Conservation (phyloP, 1,140 invertebrate genomes). For the Cheumatopsyche charites region DNA sequence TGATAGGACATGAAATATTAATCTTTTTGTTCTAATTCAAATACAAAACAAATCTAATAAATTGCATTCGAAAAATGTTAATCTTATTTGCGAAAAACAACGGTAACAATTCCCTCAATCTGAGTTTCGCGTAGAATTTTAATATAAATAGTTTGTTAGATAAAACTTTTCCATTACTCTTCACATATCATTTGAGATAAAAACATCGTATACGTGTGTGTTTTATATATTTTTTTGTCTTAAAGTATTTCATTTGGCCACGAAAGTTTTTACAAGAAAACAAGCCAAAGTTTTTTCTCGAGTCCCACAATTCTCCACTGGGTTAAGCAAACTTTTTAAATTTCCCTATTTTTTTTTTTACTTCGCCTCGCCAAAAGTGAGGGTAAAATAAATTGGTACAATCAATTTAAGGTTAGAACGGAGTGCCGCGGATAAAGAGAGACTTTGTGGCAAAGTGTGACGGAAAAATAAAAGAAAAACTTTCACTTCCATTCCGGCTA, state of each 20-base stretch:
- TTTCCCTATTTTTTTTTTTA: slow-evolving; percentile 33
- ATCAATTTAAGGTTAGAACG: slow-evolving; percentile 39
- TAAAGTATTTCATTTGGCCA: slow-evolving; percentile 28
- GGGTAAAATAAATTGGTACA: slow-evolving; percentile 39
- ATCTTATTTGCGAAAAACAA: too few relatives aligned
- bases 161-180: too few relatives aligned
- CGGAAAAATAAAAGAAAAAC: slow-evolving; percentile 37
- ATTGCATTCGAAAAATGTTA: too few relatives aligned
- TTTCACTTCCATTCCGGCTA: slow-evolving; percentile 27
- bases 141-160: too few relatives aligned
- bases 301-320: slow-evolving; percentile 38
- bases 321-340: slow-evolving; percentile 39
- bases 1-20: too few relatives aligned
- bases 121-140: too few relatives aligned
- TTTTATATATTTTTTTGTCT: slow-evolving; percentile 15
- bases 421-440: slow-evolving; percentile 39
- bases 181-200: too few relatives aligned
- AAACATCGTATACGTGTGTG: not conserved
- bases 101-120: too few relatives aligned
- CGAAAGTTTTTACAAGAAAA: slow-evolving; percentile 29
- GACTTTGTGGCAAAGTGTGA: slow-evolving; percentile 37
- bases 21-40: too few relatives aligned
- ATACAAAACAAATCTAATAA: too few relatives aligned
- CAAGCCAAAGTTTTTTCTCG: slow-evolving; percentile 24
- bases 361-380: slow-evolving; percentile 30